Base-by-base conservation (phyloP, 23 tunicate genomes). In the Halocynthia aurantium region DNA sequence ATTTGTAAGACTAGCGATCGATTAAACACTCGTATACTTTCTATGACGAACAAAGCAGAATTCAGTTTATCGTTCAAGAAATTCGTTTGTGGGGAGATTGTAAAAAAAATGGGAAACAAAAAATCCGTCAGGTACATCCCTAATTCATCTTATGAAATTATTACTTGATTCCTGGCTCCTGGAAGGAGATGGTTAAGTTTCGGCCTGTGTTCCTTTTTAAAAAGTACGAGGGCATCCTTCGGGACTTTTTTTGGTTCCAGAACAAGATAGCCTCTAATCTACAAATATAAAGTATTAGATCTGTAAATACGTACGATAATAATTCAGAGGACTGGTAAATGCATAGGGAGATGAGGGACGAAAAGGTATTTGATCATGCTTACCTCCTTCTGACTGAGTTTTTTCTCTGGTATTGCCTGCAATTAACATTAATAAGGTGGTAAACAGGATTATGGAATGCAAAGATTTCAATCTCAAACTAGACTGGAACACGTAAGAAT, bases 181-280 rank as follows among this genome's bases (percentile, higher is more conserved):
- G 78, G 64, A 44, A 20, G 55, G 0, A 74, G 62, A 54, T 74
- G 78, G 22, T 51, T 52, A 52, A 74, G 56, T 54, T 56, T 74
- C 13, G 61, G 61, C 31, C 31, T 74, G 13, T 54, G 55, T 49
- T 53, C 78, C 22, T 74, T 52, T 55, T 53, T 52, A 49, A 74
- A 74, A 21, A 74, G 63, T 7, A 20, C 44, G 55, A 51, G 63
- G 15, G 60, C 78, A 74, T 74, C 78, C 56, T 74, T 74, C 22
- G 78, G 64, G 10, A 74, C 78, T 8, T 53, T 22, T 49, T 54
- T 74, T n/a, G 78, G 78, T 54, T 74, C 78, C 6, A 74, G 57
- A 12, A 64, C 55, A 10, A 74, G 40, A 74, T 74, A 74, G 55
- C 64, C 55, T n/a, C 56, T 74, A 10, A 74, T 55, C 78, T 74